A percentile compares a stretch with the other conserved stretches of the same genome.
Evolutionary conservation across 1,140 invertebrate genomes (phyloP).

Genomic region (Manduca sexta): DNA sequence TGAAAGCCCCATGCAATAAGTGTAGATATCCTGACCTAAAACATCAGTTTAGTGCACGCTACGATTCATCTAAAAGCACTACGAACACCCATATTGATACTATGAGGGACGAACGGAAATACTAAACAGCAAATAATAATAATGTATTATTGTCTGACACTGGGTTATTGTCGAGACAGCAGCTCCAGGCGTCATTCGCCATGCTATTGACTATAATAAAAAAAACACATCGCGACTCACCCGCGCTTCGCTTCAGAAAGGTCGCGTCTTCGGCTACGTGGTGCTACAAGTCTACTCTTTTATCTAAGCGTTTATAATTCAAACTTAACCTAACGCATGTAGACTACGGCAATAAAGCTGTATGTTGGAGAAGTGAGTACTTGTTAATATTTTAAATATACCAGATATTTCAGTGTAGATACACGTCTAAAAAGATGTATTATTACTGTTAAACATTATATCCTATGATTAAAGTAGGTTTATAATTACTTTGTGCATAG

Average conservation of each 20-base stretch:
- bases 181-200: conserved; percentile 55
- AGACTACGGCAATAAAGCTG: no score
- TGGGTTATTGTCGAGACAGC: conserved; percentile 72
- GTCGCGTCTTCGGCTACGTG: no score
- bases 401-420: no score
- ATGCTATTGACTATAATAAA: conserved; percentile 51
- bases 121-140: conserved; percentile 61
- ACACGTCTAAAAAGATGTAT: not conserved
- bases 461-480: conserved; percentile 2
- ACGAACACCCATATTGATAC: conserved; percentile 13
- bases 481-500: conserved; percentile 4
- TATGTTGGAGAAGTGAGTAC: no score
- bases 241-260: no score
- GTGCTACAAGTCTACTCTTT: not conserved
- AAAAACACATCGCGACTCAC: conserved; percentile 7
- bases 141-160: conserved; percentile 72
- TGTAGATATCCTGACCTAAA: no score
- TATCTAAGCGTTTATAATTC: not conserved
- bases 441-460: conserved; percentile 1
- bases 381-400: no score
- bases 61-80: conserved; percentile 8
- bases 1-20: not conserved
- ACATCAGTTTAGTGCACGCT: conserved; percentile 3
- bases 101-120: conserved; percentile 56
- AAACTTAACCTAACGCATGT: not conserved